Conservation (phyloP, 2,888 invertebrate species). For the Megalurothrips usitatus region DNA sequence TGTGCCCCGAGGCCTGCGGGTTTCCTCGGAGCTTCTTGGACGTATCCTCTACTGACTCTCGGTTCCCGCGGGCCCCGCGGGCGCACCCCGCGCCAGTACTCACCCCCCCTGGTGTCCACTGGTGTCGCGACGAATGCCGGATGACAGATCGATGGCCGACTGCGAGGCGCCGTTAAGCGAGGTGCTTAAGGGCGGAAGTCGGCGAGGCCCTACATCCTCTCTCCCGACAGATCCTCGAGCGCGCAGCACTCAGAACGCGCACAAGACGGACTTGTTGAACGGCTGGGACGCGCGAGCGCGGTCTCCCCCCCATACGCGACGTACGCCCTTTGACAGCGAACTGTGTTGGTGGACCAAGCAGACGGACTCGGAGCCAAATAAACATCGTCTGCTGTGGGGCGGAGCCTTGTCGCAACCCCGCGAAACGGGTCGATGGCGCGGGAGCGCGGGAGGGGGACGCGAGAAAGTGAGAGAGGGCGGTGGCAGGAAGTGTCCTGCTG, state of each 20-base stretch:
- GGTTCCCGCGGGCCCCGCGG: too few relatives aligned
- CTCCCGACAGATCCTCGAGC: too few relatives aligned
- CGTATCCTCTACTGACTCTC: too few relatives aligned
- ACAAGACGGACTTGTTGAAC: neutral
- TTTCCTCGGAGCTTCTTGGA: too few relatives aligned
- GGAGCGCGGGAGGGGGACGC: neutral
- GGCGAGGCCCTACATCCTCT: too few relatives aligned
- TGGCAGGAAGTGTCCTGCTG: constrained; percentile 11
- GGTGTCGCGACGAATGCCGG: too few relatives aligned
- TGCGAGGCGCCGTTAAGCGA: too few relatives aligned
- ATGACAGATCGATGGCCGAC: neutral
- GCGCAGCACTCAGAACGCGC: too few relatives aligned
- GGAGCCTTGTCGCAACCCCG: neutral
- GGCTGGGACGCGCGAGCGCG: neutral
- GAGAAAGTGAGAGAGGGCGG: neutral
- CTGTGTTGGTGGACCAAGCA: neutral
- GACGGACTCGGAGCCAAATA: neutral
- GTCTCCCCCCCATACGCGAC: neutral
- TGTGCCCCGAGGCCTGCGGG: too few relatives aligned
- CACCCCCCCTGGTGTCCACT: too few relatives aligned
- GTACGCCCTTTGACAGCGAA: neutral
- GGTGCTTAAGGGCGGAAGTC: too few relatives aligned
- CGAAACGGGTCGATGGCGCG: neutral
- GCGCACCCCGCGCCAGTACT: neutral
- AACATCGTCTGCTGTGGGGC: neutral